Evolutionary conservation across 2,797 vertebrate species (phyloP), one percentile per base, ranked within the genome.

Genomic region (Amblyopsis hoosieri): DNA sequence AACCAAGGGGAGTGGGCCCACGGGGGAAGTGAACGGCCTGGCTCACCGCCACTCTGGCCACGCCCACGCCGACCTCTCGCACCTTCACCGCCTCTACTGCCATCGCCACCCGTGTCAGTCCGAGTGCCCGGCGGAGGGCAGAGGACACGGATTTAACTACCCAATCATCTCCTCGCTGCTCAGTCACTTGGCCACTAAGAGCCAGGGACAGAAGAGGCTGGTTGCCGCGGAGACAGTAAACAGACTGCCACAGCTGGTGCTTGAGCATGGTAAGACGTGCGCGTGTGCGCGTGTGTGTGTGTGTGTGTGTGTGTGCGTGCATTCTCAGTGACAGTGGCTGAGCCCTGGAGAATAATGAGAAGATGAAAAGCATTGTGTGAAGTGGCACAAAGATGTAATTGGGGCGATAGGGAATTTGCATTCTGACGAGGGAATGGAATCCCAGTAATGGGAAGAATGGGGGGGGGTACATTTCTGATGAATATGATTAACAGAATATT

Each of bases 1-100:
- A 0, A 14, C 63, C 8, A 82, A 92, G 70, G 75, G 81, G 13
- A 86, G 62, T 74, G 88, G 70, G 9, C 23, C 23, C 23, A 68
- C 7, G 0, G 85, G 83, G 2, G 89, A 89, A 57, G 85, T 87
- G 80, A 90, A 90, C 1, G 89, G 88, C 70, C 91, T 91, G 0
- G 83, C 86, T 2, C 79, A 89, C 81, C 84, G 71, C 51, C 86
- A 92, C 69, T 76, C 92, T 0, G 90, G 90, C 57, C 89, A 62
- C 72, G 85, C 60, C 76, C 90, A 67, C 9, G 96, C 95, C 14
- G 72, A 90, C 65, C 80, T 91, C 46, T 71, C 87, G 1, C 94
- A 96, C 78, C 95, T 97, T 59, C 95, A 95, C 54, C 95, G 95
- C 7, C 94, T 94, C 23, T 94, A 95, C 46, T 94, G 94, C 54